Evolutionary conservation across 2,888 invertebrate genomes (phyloP).

Genomic region (Exocentrus adspersus): DNA sequence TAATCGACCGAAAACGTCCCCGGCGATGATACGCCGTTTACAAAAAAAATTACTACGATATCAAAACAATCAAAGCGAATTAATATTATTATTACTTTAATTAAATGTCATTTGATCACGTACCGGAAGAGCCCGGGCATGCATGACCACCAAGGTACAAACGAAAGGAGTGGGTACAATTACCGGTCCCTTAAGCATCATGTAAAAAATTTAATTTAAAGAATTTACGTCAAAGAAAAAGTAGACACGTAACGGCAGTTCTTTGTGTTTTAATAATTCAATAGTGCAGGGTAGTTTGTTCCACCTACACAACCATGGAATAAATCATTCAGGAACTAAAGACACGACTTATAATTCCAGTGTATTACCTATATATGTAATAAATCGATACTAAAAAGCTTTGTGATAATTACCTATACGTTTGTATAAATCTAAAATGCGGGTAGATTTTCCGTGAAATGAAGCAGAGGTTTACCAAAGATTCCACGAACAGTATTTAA

Average conservation of each 20-base stretch:
- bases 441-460: too few species aligned
- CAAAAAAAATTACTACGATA: not conserved
- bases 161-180: not conserved
- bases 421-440: too few species aligned
- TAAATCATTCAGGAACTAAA: not conserved
- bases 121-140: not conserved
- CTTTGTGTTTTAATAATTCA: not conserved
- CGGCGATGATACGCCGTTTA: too few species aligned
- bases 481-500: too few species aligned
- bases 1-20: too few species aligned
- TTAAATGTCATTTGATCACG: not conserved
- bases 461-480: too few species aligned
- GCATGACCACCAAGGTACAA: not conserved
- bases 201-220: too few species aligned
- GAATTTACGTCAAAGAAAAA: not conserved
- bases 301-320: not conserved
- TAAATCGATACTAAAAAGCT: too few species aligned
- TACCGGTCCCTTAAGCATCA: not conserved
- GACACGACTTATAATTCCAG: not conserved
- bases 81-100: too few species aligned
- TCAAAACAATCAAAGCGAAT: too few species aligned
- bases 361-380: not conserved
- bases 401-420: too few species aligned
- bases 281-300: not conserved
- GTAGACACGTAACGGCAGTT: not conserved